Evolutionary conservation across 2,113 vertebrate genomes (phyloP).

Genomic region (Martes martes): DNA sequence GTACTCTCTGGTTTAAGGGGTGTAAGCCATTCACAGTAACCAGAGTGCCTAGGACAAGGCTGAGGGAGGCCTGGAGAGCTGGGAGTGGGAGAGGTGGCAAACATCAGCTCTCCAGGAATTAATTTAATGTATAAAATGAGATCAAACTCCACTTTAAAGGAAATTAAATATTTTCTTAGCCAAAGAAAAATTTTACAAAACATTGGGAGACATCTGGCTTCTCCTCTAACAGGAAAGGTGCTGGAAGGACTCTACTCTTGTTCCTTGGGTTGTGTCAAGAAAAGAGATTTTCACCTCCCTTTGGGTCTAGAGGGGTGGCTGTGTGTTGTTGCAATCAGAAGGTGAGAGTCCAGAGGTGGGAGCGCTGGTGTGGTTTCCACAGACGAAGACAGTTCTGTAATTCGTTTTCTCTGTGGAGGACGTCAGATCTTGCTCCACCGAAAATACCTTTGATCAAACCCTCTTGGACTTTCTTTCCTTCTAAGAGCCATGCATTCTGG

Average conservation of each 20-base stretch:
- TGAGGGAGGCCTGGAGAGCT: background rate
- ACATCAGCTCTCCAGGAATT: background rate
- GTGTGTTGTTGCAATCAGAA: background rate
- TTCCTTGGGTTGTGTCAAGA: background rate
- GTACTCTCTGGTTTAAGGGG: background rate
- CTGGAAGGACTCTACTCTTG: background rate
- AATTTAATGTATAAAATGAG: background rate
- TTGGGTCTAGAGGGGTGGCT: background rate
- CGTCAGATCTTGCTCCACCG: background rate
- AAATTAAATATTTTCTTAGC: constrained; percentile 17
- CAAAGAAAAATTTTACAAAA: background rate
- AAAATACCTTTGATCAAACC: constrained; percentile 38
- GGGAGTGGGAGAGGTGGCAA: background rate
- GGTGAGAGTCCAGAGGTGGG: background rate
- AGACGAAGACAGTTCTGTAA: background rate
- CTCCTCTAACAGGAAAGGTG: background rate
- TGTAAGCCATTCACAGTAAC: background rate
- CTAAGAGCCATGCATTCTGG: constrained; percentile 2
- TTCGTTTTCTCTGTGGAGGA: background rate
- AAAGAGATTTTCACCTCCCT: background rate
- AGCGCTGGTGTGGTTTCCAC: background rate
- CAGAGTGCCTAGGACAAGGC: background rate
- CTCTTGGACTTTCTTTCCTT: constrained; percentile 43
- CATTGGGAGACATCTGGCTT: background rate
- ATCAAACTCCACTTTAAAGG: background rate